Evolutionary conservation across 2,113 vertebrate genomes (phyloP).

Genomic region (Furnarius figulus): DNA sequence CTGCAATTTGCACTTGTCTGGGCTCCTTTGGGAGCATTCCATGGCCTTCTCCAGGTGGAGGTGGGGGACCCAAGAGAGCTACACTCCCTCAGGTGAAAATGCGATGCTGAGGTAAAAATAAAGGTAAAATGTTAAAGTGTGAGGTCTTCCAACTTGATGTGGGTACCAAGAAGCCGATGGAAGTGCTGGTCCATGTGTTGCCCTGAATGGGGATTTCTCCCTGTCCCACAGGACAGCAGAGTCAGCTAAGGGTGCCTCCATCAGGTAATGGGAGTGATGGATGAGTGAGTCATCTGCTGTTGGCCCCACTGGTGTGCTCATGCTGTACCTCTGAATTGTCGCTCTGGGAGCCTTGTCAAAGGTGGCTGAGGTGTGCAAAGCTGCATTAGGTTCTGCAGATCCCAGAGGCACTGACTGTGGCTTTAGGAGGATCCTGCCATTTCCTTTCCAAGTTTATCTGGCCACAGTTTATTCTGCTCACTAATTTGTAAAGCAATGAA

Average conservation of each 20-base stretch:
- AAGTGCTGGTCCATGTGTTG: not conserved
- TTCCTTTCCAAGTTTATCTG: not conserved
- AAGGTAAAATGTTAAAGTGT: not conserved
- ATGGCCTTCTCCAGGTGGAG: not conserved
- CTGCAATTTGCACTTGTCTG: not conserved
- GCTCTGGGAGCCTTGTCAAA: not conserved
- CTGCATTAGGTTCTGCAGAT: not conserved
- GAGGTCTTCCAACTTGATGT: not conserved
- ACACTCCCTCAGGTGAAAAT: not conserved
- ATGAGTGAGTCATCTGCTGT: fast-evolving
- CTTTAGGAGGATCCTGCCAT: not conserved
- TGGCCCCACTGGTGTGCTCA: not conserved
- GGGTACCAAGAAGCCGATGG: not conserved
- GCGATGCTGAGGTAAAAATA: not conserved
- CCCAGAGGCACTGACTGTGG: not conserved
- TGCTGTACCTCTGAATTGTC: not conserved
- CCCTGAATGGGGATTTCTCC: not conserved
- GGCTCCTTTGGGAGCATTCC: not conserved
- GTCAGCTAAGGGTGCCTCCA: not conserved
- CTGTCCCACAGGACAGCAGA: not conserved
- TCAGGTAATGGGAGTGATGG: fast-evolving
- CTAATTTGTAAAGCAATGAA: not conserved
- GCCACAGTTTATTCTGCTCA: not conserved
- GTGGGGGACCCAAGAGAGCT: not conserved
- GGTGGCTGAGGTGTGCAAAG: not conserved